Base-by-base conservation (phyloP, 2,888 invertebrate species). In the Cartodere bifasciata region DNA sequence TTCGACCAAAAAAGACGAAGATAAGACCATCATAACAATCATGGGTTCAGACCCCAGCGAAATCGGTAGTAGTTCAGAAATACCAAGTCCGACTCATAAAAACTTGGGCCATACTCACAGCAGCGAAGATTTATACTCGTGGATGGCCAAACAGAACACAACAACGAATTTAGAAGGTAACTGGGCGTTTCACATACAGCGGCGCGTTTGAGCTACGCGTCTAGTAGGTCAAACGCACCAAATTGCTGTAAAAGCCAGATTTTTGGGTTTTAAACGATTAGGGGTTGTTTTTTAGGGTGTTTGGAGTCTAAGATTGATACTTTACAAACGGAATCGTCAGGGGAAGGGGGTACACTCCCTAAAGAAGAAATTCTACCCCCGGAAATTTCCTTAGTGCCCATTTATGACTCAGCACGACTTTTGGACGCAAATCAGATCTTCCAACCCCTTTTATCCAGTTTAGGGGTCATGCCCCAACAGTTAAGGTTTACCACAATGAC, bases 391-490 rank as follows among this genome's bases (percentile, higher is more conserved):
- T 61, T 78, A 37, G 79, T 77, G 57, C 78, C 80, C 21, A 74
- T 84, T 64, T 83, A 84, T 52, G 84, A 86, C 49, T 84, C 85
- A 1, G 72, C 85, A 11, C 71, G 80, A 57, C 64, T 94, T 33
- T 68, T 92, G 35, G 92, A 94, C 63, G 91, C 94, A 3, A 91
- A 92, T 64, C 71, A 88, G 28, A 88, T 91, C 48, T 91, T 91
- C 61, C 88, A 91, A 56, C 92, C 94, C 0, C 68, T 95, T 46
- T 65, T 95, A 10, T 76, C 83, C 0, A 85, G 86, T 36, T 66
- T 94, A 16, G 92, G 91, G 2, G 84, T 94, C 0, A 88, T 82
- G 75, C 88, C 87, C 2, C 81, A 86, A 48, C 87, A 88, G 62
- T 75, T 91, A 52, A 63, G 69, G 20, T 52, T 59, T 24, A 56